Percentiles rank a stretch among this genome's conserved stretches.
Evolutionary conservation across 2,797 vertebrate species (phyloP).

Genomic region (Sebastes baramenuke): DNA sequence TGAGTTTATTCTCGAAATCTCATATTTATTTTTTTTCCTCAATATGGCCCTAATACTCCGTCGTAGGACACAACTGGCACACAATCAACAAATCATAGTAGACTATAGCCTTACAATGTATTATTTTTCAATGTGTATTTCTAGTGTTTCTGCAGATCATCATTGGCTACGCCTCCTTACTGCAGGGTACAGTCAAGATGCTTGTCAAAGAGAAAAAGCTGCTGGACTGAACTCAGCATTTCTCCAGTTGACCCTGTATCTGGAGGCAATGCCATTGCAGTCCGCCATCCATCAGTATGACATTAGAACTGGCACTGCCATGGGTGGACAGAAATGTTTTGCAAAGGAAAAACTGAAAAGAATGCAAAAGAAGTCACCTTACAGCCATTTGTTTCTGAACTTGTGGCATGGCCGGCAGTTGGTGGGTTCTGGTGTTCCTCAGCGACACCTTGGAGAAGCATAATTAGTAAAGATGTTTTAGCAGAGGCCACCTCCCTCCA

Average conservation of each 20-base stretch:
- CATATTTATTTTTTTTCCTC: too few species aligned
- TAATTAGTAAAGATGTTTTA: slow-evolving; percentile 75
- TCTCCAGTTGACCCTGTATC: neutral
- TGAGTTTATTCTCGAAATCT: too few species aligned
- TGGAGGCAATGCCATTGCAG: slow-evolving; percentile 14
- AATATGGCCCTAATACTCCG: too few species aligned
- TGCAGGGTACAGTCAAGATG: neutral
- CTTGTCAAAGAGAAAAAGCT: neutral
- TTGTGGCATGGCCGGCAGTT: slow-evolving; percentile 59
- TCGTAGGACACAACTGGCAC: too few species aligned
- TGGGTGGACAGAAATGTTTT: slow-evolving; percentile 3
- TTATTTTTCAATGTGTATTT: too few species aligned
- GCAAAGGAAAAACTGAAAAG: slow-evolving; percentile 8
- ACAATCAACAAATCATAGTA: too few species aligned
- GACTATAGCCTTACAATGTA: too few species aligned
- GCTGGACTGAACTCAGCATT: neutral
- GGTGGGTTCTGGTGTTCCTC: slow-evolving; percentile 74
- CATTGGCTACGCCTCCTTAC: neutral
- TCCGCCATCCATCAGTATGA: neutral
- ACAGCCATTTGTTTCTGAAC: slow-evolving; percentile 67
- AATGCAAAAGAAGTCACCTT: slow-evolving; percentile 33
- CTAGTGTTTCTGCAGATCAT: too few species aligned
- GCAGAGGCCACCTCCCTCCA: slow-evolving; percentile 55
- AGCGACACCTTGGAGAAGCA: slow-evolving; percentile 71
- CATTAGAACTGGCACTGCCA: neutral